Percentiles rank a stretch among this genome's conserved stretches.
Evolutionary conservation across 2,888 invertebrate genomes (phyloP).

Genomic region (Tholera decimalis): DNA sequence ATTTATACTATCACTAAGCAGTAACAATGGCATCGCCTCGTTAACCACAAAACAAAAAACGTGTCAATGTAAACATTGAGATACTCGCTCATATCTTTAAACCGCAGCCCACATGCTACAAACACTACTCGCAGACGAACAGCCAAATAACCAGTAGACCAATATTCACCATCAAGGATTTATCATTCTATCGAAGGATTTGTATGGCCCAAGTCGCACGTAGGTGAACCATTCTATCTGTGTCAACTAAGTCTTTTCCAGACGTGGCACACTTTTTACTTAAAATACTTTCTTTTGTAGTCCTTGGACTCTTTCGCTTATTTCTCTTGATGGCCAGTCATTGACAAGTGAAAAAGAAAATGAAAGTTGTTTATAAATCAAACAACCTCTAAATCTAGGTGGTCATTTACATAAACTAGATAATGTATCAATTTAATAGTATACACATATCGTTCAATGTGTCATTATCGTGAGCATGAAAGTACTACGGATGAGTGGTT

Average conservation of each 20-base stretch:
- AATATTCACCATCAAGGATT: slow-evolving; percentile 57
- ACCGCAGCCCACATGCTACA: slow-evolving; percentile 75
- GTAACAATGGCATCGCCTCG: slow-evolving; percentile 84
- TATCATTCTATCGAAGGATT: slow-evolving; percentile 57
- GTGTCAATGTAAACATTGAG: slow-evolving; percentile 85
- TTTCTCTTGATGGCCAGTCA: slow-evolving; percentile 67
- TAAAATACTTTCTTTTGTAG: slow-evolving; percentile 81
- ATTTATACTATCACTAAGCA: slow-evolving; percentile 87
- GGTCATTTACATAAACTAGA: slow-evolving; percentile 71
- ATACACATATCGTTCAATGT: slow-evolving; percentile 41
- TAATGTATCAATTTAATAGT: slow-evolving; percentile 56
- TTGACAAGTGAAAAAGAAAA: slow-evolving; percentile 77
- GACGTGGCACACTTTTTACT: slow-evolving; percentile 73
- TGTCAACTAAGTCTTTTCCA: slow-evolving; percentile 78
- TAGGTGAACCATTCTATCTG: slow-evolving; percentile 77
- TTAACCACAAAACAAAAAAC: slow-evolving; percentile 86
- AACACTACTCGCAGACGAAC: slow-evolving; percentile 61
- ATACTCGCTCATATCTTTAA: slow-evolving; percentile 73
- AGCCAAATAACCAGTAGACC: slow-evolving; percentile 65
- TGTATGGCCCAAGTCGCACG: slow-evolving; percentile 63
- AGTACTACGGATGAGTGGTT: slow-evolving; percentile 27
- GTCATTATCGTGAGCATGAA: slow-evolving; percentile 43
- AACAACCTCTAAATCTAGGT: slow-evolving; percentile 70
- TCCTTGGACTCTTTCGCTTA: slow-evolving; percentile 80
- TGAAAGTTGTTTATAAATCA: slow-evolving; percentile 81